These are phyloP conservation scores for Drosophila austrosaltans DNA, from an alignment of 2,888 invertebrate species.

Conservation along the genomic window DNA sequence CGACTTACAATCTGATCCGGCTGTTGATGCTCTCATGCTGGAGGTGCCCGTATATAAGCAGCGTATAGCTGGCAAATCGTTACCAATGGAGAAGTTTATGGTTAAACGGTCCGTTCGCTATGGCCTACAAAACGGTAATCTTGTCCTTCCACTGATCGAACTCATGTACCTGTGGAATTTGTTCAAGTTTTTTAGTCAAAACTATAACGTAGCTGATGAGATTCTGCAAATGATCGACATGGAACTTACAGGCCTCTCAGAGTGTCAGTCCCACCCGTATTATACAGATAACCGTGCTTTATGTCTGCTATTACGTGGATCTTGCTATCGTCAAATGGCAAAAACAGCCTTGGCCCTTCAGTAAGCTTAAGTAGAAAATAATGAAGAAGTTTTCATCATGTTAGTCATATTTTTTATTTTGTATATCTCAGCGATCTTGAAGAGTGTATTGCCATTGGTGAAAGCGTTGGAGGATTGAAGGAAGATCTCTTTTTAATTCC, in stretches of 20 bases:
- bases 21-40: constrained; percentile 87
- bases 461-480: constrained; percentile 84
- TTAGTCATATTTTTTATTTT: not conserved
- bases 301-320: constrained; percentile 91
- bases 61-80: constrained; percentile 96
- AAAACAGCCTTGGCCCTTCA: constrained; percentile 91
- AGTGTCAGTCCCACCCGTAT: constrained; percentile 75
- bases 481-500: constrained; percentile 94
- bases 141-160: constrained; percentile 93
- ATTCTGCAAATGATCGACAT: constrained; percentile 87
- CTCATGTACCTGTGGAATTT: constrained; percentile 97
- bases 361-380: constrained; percentile 81
- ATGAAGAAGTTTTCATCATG: no score
- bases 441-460: constrained; percentile 67
- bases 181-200: constrained; percentile 91
- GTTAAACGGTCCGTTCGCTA: constrained; percentile 93
- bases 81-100: constrained; percentile 98
- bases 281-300: constrained; percentile 90
- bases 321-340: constrained; percentile 91
- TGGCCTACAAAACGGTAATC: constrained; percentile 88
- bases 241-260: constrained; percentile 74
- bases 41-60: constrained; percentile 92
- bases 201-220: constrained; percentile 86
- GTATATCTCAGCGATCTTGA: constrained; percentile 61
- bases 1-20: constrained; percentile 34